Base-by-base conservation (phyloP, 1,140 invertebrate species). In the Parapsyche elsis region DNA sequence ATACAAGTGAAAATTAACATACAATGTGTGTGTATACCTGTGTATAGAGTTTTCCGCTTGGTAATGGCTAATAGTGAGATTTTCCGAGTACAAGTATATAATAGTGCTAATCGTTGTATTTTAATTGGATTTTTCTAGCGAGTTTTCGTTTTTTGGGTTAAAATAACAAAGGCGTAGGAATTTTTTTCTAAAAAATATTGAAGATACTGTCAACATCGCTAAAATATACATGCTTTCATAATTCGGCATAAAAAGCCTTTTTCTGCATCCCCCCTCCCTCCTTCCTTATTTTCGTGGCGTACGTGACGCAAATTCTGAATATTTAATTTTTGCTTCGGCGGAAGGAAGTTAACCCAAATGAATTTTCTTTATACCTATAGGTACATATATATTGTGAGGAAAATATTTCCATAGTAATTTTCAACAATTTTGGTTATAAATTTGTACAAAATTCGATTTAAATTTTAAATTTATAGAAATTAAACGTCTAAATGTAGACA, bases 221-320 rank as follows among this genome's bases (percentile, higher is more conserved):
- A 67, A 67, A 67, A 67, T 24, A 67, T 26, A 67, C 24, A 67
- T 67, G 64, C 64, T 14, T 67, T 67, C 23, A 67, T 67, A 67
- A 67, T 67, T 26, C 24, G 64, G 64, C 64, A 67, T 67, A 67
- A 67, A 67, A 67, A 67, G 23, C 4, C 24, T 23, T 61, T 61
- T 61, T 23, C n/a, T 61, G 59, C 21, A 9, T 21, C 9, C 9
- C 21, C 21, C 1, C 9, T 4, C n/a, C n/a, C 59, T 53, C 16
- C 49, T 53, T 12, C 10, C 12, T 4, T 53, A 2, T 5, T 16
- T 53, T 53, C 2, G 49, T 53, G 12, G 59, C 16, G 64, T 26
- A 23, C 21, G 24, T 67, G 64, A 67, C 64, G 64, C 24, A 67
- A 19, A 26, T 26, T 26, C 14, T 67, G 64, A 67, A 67, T 67